Percentiles rank a stretch among this genome's conserved stretches.
These are phyloP conservation scores for Phoxinus dragarum DNA, from an alignment of 2,797 vertebrate species.

Conservation along the genomic window DNA sequence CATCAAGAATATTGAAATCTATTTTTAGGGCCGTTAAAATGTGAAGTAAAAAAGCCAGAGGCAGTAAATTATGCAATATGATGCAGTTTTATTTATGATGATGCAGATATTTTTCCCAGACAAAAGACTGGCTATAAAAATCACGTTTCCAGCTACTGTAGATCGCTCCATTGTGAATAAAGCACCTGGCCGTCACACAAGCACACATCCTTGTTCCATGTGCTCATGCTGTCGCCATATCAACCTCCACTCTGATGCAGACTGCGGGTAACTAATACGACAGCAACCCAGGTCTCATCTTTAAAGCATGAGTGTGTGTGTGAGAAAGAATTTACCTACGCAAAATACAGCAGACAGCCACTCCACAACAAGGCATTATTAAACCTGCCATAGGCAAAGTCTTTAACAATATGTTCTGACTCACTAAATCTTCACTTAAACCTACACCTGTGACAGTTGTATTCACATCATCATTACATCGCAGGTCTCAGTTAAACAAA, in stretches of 20 bases:
- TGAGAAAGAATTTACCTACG: conserved; percentile 58
- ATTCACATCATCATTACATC: neutral
- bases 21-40: too few species aligned
- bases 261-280: conserved; percentile 61
- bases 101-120: neutral
- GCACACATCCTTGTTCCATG: neutral
- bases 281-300: conserved; percentile 67
- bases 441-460: conserved; percentile 11
- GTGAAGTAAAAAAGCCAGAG: too few species aligned
- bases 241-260: conserved; percentile 64
- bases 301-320: conserved; percentile 69
- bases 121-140: conserved; percentile 48
- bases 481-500: neutral
- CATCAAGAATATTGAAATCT: neutral
- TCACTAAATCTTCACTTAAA: conserved; percentile 33
- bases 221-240: conserved; percentile 47
- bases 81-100: too few species aligned
- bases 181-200: conserved; percentile 48
- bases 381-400: conserved; percentile 52
- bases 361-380: conserved; percentile 64
- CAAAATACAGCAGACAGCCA: conserved; percentile 60
- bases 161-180: conserved; percentile 40
- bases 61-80: too few species aligned
- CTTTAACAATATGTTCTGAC: conserved; percentile 16
- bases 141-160: conserved; percentile 9